Conservation (phyloP, 2,113 vertebrate genomes). For the Ifrita kowaldi region DNA sequence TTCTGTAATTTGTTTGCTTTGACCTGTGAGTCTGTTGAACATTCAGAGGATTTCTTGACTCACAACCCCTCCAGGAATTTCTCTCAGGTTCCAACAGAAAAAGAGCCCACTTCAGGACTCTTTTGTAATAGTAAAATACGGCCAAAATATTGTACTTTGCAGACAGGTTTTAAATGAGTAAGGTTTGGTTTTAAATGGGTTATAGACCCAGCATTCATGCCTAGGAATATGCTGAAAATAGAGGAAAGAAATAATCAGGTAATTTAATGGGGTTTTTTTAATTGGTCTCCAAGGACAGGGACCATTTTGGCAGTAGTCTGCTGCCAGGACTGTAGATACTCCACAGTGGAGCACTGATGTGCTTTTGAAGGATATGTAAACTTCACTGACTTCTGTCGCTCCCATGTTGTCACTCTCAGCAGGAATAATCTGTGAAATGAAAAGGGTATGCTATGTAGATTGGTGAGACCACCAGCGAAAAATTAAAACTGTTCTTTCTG, state of each 20-base stretch:
- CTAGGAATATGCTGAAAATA: background rate
- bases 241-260: background rate
- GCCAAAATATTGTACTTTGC: background rate
- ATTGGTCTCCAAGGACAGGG: background rate
- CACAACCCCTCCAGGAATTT: background rate
- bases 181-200: background rate
- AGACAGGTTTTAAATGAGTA: background rate
- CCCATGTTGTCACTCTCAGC: background rate
- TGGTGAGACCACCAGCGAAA: background rate
- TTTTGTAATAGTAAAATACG: background rate
- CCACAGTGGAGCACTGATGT: background rate
- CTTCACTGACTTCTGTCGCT: background rate
- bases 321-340: background rate
- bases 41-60: conserved; percentile 33
- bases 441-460: background rate
- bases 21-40: background rate
- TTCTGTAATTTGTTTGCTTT: conserved; percentile 26
- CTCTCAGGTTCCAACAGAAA: background rate
- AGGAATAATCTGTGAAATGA: background rate
- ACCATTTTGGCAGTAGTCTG: background rate
- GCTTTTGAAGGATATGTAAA: background rate
- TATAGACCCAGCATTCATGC: background rate
- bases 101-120: background rate
- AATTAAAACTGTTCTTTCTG: background rate
- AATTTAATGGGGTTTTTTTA: background rate